phyloP scores from a whole-genome alignment of 2,888 invertebrate species.

The Colletes collaris region DNA sequence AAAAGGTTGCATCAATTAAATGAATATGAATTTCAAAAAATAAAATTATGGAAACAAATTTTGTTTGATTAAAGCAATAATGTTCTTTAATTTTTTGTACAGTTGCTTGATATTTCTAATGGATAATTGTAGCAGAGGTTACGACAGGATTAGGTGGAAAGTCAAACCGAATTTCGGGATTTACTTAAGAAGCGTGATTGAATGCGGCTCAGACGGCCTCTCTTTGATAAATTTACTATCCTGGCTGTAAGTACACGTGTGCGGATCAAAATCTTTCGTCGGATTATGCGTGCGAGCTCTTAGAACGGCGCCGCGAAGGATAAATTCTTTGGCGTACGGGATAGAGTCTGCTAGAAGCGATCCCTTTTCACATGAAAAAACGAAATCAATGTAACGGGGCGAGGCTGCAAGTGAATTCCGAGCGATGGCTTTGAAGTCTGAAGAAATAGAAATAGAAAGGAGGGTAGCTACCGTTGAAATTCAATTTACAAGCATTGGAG shows the following conservation, averaged over 20 bases:
- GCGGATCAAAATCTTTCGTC: background rate
- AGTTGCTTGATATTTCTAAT: too few species aligned
- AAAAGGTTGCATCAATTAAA: too few species aligned
- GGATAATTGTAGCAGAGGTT: too few species aligned
- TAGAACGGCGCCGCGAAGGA: background rate
- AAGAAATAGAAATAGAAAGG: slow-evolving; percentile 28
- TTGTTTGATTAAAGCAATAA: too few species aligned
- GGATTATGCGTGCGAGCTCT: background rate
- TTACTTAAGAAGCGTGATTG: slow-evolving; percentile 13
- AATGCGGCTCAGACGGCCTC: background rate
- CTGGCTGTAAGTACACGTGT: background rate
- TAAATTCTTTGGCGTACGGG: slow-evolving; percentile 19
- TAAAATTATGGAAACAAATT: too few species aligned
- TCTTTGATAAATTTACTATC: slow-evolving; percentile 21
- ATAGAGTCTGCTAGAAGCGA: background rate
- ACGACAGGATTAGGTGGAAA: background rate
- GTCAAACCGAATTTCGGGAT: slow-evolving; percentile 24
- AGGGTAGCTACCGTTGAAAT: slow-evolving; percentile 18
- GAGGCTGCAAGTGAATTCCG: slow-evolving; percentile 17
- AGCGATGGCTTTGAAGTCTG: slow-evolving; percentile 29
- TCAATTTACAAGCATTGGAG: slow-evolving; percentile 29
- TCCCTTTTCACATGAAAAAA: slow-evolving; percentile 3
- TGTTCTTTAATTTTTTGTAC: too few species aligned
- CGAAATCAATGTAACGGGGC: slow-evolving; percentile 22
- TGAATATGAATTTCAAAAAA: too few species aligned